Conservation (phyloP, 2,888 invertebrate genomes). For the Sphecodes monilicornis region DNA sequence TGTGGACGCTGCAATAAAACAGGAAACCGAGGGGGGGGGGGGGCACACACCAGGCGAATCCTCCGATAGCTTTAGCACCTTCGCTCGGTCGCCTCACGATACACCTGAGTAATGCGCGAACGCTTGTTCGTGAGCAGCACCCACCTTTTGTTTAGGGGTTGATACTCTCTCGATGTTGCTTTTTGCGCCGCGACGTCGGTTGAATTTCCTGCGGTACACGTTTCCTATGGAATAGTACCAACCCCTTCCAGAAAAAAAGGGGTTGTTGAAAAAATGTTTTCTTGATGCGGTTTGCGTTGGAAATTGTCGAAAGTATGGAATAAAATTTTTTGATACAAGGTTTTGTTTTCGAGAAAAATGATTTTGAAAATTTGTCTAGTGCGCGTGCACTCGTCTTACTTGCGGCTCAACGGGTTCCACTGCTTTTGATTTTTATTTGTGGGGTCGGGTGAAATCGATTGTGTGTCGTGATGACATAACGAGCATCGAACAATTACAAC, state of each 20-base stretch:
- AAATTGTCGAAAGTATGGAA: too few relatives aligned
- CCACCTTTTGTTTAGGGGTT: neutral
- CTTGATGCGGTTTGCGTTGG: too few relatives aligned
- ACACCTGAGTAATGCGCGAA: slow-evolving; percentile 23
- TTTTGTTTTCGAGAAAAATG: too few relatives aligned
- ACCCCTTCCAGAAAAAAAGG: neutral
- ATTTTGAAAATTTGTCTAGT: too few relatives aligned
- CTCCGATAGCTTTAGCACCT: slow-evolving; percentile 48
- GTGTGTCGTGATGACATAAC: too few relatives aligned
- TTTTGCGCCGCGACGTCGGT: neutral
- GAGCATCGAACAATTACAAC: too few relatives aligned
- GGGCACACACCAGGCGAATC: slow-evolving; percentile 23
- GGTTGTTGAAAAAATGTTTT: neutral
- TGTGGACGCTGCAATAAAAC: slow-evolving; percentile 49
- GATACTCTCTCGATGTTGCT: neutral
- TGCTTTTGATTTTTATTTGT: too few relatives aligned
- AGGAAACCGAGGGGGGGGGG: slow-evolving; percentile 30
- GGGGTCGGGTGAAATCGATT: too few relatives aligned
- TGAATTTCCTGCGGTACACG: slow-evolving; percentile 5
- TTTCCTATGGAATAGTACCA: neutral
- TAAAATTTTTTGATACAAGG: too few relatives aligned
- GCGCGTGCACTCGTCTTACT: too few relatives aligned
- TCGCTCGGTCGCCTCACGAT: neutral
- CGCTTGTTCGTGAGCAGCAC: neutral
- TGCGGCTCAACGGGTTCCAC: too few relatives aligned